These are phyloP conservation scores for Paragorgia papillata DNA, from an alignment of 92 coral and sea anemone genomes.

Conservation along the genomic window DNA sequence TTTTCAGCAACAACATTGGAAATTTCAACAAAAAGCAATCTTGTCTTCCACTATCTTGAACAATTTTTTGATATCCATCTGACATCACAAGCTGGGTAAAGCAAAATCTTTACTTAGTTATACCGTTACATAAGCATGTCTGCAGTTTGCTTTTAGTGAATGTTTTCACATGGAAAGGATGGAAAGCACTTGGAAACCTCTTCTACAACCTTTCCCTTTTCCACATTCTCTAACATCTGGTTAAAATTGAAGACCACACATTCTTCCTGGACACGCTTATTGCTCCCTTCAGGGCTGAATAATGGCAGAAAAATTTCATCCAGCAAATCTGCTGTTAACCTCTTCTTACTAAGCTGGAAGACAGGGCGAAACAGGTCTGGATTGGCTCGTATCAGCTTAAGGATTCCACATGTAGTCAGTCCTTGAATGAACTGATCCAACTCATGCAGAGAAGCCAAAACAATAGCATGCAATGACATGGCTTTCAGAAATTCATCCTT, in stretches of 20 bases:
- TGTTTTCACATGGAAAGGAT: no score
- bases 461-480: constrained; percentile 9
- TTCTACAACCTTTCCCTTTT: constrained; percentile 44
- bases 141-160: no score
- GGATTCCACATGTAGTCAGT: constrained; percentile 34
- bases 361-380: constrained; percentile 23
- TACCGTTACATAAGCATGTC: no score
- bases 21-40: no score
- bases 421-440: constrained; percentile 43
- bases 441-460: constrained; percentile 19
- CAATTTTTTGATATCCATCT: no score
- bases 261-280: constrained; percentile 22
- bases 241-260: constrained; percentile 19
- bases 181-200: no score
- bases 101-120: no score
- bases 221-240: constrained; percentile 46
- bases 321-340: constrained; percentile 28
- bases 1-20: no score
- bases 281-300: constrained; percentile 47
- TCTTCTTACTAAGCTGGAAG: neutral
- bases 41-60: no score
- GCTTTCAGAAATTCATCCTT: constrained; percentile 2
- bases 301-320: constrained; percentile 21
- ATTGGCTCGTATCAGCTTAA: constrained; percentile 11
- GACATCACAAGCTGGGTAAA: no score